A percentile compares a stretch with the other conserved stretches of the same genome.
phyloP scores from a whole-genome alignment of 2,113 vertebrate genomes.

The Arenaria interpres region DNA sequence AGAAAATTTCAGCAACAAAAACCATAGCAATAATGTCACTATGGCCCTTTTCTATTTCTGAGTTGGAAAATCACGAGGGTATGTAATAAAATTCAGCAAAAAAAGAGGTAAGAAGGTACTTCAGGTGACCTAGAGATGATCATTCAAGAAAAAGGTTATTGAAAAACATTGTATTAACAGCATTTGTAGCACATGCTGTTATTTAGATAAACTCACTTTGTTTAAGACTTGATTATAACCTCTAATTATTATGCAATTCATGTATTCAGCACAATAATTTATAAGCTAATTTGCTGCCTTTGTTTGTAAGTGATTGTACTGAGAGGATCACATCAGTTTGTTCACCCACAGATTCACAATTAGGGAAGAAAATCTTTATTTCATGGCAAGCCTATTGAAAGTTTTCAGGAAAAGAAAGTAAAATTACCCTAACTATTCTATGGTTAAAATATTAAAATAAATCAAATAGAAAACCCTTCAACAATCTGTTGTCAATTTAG shows the following conservation, averaged over 20 bases:
- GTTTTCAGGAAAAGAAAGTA: not conserved
- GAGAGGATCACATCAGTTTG: not conserved
- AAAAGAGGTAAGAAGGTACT: not conserved
- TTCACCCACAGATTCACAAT: not conserved
- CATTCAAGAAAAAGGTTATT: not conserved
- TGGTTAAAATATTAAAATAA: not conserved
- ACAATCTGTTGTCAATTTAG: not conserved
- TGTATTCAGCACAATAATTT: not conserved
- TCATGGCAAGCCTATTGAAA: not conserved
- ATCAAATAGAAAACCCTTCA: not conserved
- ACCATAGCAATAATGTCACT: not conserved
- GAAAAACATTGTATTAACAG: not conserved
- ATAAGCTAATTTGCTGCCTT: not conserved
- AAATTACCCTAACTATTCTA: not conserved
- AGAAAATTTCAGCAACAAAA: conserved; percentile 26
- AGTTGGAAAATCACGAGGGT: not conserved
- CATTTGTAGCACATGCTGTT: not conserved
- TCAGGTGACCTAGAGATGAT: not conserved
- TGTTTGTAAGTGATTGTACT: not conserved
- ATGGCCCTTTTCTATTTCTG: not conserved
- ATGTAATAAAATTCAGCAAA: conserved; percentile 1
- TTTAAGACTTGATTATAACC: not conserved
- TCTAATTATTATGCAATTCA: not conserved
- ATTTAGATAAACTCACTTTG: not conserved
- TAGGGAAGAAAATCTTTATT: not conserved